Base-by-base conservation (phyloP, 2,113 vertebrate genomes). In the Neogobius melanostomus region DNA sequence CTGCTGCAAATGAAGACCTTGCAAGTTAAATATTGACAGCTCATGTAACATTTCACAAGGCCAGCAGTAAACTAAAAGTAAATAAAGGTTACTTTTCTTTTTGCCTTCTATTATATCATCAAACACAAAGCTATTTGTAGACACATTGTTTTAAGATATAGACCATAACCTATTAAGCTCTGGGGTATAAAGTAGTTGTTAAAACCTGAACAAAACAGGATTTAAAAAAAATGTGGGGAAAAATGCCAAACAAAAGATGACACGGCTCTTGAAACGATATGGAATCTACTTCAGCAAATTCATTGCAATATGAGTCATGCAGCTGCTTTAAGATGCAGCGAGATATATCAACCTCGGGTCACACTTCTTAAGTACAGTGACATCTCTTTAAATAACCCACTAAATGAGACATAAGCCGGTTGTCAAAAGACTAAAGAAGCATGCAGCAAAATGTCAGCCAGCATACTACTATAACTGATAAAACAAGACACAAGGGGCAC, bases 1-100 rank as follows among this genome's bases (percentile, higher is more conserved):
- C 69, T 60, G 69, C 14, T 48, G 49, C 66, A 66, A 76, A 84
- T 56, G 47, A 3, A 0, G 7, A 43, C 50, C 16, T 36, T 36
- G 28, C 28, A 36, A 36, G 28, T 36, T 36, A 3, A 36, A 36
- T 36, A 5, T 36, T 36, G 28, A 21, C 21, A 21, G 28, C 28
- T 36, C 28, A 21, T 21, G 28, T 36, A 36, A 36, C 21, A 21
- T 21, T 21, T 21, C 21, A 21, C 21, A 21, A 21, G 21, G 21
- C 21, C 21, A 21, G 21, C 21, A 21, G 21, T 21, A 2, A 2
- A 36, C 28, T 36, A 36, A 36, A 36, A 36, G 28, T 5, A 36
- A 36, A 36, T 3, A 36, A 36, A 36, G 28, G 4, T 36, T 36
- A 2, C 3, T 36, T 36, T 36, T 36, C 28, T 36, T 36, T 36